Percentiles rank a stretch among this genome's conserved stretches.
Conservation (phyloP, 2,113 vertebrate genomes). For the Pterocles burchelli region DNA sequence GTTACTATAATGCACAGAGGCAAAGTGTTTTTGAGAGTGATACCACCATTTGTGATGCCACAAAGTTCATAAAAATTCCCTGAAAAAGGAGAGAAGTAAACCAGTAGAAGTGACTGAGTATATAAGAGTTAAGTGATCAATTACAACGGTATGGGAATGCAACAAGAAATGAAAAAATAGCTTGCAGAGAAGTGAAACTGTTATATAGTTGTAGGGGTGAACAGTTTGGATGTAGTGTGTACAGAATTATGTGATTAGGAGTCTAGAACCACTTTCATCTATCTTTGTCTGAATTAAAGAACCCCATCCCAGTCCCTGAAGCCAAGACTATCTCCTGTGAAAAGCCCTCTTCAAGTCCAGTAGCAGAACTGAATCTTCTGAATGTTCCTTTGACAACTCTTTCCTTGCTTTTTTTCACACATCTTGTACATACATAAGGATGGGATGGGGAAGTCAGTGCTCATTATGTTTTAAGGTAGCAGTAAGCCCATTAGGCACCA, state of each 20-base stretch:
- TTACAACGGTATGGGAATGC: not conserved
- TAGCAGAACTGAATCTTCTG: not conserved
- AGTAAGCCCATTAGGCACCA: not conserved
- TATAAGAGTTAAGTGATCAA: not conserved
- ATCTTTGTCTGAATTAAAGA: not conserved
- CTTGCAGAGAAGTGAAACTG: not conserved
- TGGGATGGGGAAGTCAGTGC: not conserved
- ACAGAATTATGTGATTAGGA: not conserved
- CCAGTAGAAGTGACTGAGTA: not conserved
- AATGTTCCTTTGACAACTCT: not conserved
- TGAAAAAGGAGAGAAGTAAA: not conserved
- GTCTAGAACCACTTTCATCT: not conserved
- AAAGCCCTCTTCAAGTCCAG: not conserved
- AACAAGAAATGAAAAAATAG: not conserved
- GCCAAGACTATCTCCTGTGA: not conserved
- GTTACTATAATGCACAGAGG: not conserved
- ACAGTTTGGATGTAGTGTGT: not conserved
- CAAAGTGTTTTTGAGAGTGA: not conserved
- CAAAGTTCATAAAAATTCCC: not conserved
- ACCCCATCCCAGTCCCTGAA: not conserved
- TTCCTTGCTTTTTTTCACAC: not conserved
- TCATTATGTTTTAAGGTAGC: not conserved
- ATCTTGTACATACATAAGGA: not conserved
- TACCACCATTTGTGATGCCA: not conserved
- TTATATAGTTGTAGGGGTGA: not conserved